Percentiles rank a stretch among this genome's conserved stretches.
Conservation (phyloP, 2,797 vertebrate genomes). For the Rhodeus uyekii region DNA sequence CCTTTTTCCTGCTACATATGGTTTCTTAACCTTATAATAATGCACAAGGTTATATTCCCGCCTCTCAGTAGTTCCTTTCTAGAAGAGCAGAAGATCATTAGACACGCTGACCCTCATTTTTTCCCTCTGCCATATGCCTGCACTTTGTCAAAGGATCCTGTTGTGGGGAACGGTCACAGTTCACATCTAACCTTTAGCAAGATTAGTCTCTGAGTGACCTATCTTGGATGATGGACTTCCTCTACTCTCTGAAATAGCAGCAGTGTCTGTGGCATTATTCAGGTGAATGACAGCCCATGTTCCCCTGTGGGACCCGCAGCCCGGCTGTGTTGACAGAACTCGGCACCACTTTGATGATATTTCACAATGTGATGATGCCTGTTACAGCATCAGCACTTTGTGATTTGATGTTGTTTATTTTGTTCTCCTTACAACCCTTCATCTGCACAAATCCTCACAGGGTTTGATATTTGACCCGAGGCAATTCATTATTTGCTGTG, state of each 20-base stretch:
- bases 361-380: constrained; percentile 62
- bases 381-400: constrained; percentile 73
- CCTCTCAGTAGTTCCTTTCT: constrained; percentile 24
- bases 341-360: constrained; percentile 69
- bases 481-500: constrained; percentile 56
- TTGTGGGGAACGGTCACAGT: constrained; percentile 57
- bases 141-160: constrained; percentile 63
- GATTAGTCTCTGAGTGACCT: constrained; percentile 72
- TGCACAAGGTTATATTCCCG: not conserved
- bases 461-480: constrained; percentile 53
- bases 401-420: constrained; percentile 56
- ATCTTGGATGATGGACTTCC: constrained; percentile 69
- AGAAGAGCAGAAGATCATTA: constrained; percentile 50
- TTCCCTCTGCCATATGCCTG: constrained; percentile 46
- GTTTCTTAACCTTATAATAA: constrained; percentile 1
- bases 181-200: constrained; percentile 66
- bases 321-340: constrained; percentile 63
- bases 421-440: constrained; percentile 30
- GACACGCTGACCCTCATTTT: constrained; percentile 52
- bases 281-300: constrained; percentile 72
- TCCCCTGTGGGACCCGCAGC: constrained; percentile 57
- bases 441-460: constrained; percentile 30
- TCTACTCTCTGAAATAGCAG: constrained; percentile 69
- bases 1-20: no score
- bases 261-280: constrained; percentile 68